Conservation (phyloP, 1,140 invertebrate genomes). For the Drosophila teissieri region DNA sequence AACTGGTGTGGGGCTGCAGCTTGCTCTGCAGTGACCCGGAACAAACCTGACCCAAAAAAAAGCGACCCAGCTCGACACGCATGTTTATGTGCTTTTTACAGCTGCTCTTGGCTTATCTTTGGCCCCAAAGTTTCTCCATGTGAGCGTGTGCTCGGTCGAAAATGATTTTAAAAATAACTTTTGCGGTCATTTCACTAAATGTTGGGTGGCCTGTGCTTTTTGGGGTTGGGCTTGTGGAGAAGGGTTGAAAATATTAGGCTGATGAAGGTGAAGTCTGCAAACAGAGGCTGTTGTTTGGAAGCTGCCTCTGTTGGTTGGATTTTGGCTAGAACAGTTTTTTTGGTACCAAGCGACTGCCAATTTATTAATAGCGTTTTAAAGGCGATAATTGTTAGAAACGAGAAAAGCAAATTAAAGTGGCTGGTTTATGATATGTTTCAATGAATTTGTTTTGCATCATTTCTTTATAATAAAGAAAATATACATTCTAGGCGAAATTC, state of each 20-base stretch:
- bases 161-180: conserved; percentile 79
- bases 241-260: conserved; percentile 17
- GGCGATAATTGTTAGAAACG: not conserved
- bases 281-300: not conserved
- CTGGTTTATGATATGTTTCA: not conserved
- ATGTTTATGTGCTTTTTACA: conserved; percentile 81
- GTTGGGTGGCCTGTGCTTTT: conserved; percentile 15
- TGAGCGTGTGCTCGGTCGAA: conserved; percentile 27
- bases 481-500: not conserved
- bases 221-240: conserved; percentile 14
- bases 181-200: conserved; percentile 81
- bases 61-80: conserved; percentile 59
- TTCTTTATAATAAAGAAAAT: not conserved
- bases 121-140: conserved; percentile 40
- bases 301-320: conserved; percentile 7
- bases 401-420: too few species aligned
- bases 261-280: not conserved
- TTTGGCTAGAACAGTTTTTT: not conserved
- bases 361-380: conserved; percentile 40
- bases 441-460: not conserved
- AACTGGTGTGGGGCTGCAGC: conserved; percentile 1
- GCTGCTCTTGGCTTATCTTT: conserved; percentile 74
- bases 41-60: conserved; percentile 14
- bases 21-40: conserved; percentile 49
- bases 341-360: conserved; percentile 14